A percentile compares a stretch with the other conserved stretches of the same genome.
Conservation (phyloP, 2,797 vertebrate species). For the Sciurus carolinensis region DNA sequence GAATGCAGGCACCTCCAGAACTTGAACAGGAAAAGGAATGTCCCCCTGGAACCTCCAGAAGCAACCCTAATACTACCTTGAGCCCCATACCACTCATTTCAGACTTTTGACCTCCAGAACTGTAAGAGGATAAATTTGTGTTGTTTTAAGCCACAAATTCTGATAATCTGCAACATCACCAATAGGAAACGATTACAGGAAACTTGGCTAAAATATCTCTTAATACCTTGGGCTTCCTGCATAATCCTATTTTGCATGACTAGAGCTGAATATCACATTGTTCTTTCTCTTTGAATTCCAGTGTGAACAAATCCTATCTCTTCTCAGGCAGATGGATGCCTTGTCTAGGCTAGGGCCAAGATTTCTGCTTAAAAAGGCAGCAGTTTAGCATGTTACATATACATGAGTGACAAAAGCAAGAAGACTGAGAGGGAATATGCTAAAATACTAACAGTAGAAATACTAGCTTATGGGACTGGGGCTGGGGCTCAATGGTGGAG, state of each 20-base stretch:
- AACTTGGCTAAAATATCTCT: neutral
- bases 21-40: neutral
- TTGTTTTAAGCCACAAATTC: neutral
- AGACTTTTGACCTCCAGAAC: neutral
- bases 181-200: neutral
- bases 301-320: constrained; percentile 15
- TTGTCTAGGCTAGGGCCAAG: neutral
- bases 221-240: neutral
- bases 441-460: neutral
- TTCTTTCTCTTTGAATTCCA: constrained; percentile 35
- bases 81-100: neutral
- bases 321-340: neutral
- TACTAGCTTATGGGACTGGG: neutral
- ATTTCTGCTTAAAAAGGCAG: constrained; percentile 18
- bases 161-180: neutral
- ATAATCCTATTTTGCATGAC: neutral
- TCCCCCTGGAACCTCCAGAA: neutral
- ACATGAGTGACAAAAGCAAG: constrained; percentile 8
- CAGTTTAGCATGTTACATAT: neutral
- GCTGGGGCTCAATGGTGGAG: too few species aligned
- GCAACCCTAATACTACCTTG: neutral
- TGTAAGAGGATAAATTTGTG: neutral
- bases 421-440: neutral
- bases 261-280: neutral
- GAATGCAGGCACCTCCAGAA: neutral